Conservation (phyloP, 1,140 invertebrate species). For the Drosophila novamexicana region DNA sequence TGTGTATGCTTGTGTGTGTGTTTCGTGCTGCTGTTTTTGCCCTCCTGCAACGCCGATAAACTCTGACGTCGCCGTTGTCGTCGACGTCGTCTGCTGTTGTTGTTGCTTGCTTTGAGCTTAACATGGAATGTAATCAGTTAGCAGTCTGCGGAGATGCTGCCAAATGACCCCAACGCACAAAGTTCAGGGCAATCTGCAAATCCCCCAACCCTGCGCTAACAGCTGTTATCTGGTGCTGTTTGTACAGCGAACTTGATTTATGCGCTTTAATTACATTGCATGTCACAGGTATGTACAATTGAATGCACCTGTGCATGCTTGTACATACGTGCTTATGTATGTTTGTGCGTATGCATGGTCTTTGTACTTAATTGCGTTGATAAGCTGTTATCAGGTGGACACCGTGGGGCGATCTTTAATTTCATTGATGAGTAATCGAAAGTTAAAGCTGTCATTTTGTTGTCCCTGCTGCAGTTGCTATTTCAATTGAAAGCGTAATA, state of each 20-base stretch:
- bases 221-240: slow-evolving; percentile 30
- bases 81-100: slow-evolving; percentile 5
- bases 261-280: slow-evolving; percentile 35
- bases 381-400: slow-evolving; percentile 39
- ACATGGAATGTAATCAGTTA: slow-evolving; percentile 40
- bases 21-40: slow-evolving; percentile 25
- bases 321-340: background rate
- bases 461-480: slow-evolving; percentile 4
- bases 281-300: slow-evolving; percentile 22
- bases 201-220: background rate
- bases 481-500: slow-evolving; percentile 31
- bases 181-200: slow-evolving; percentile 39
- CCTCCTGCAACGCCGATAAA: slow-evolving; percentile 43
- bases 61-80: slow-evolving; percentile 26
- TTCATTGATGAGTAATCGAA: slow-evolving; percentile 47
- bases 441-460: slow-evolving; percentile 4
- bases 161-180: slow-evolving; percentile 28
- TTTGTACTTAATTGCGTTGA: slow-evolving; percentile 39
- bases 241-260: slow-evolving; percentile 28
- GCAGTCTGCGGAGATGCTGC: slow-evolving; percentile 31
- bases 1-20: background rate
- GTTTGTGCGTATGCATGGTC: slow-evolving; percentile 4
- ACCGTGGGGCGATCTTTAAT: slow-evolving; percentile 22
- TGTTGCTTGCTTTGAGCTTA: slow-evolving; percentile 2
- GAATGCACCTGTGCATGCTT: background rate